Evolutionary conservation across 2,797 vertebrate species (phyloP).

Genomic region (Muscicapa striata): DNA sequence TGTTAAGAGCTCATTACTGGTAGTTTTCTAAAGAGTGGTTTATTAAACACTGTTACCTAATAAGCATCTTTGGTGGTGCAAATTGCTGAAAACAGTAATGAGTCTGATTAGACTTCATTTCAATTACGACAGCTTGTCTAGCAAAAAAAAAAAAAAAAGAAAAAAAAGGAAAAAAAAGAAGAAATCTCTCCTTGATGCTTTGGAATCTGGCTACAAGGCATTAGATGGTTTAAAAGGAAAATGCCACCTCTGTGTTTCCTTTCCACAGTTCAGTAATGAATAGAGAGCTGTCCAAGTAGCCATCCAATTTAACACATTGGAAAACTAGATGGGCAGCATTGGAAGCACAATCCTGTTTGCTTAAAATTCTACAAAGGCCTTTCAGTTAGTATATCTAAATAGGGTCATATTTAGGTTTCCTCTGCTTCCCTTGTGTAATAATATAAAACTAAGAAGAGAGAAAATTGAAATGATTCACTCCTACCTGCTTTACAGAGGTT

Average conservation of each 20-base stretch:
- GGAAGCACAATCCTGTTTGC: constrained; percentile 87
- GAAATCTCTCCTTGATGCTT: constrained; percentile 66
- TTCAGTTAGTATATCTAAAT: constrained; percentile 90
- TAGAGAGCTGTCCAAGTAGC: constrained; percentile 93
- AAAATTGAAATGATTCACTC: constrained; percentile 59
- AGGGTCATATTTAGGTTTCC: constrained; percentile 89
- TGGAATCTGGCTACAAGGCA: constrained; percentile 84
- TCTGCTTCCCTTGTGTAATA: constrained; percentile 40
- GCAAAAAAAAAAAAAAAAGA: constrained; percentile 47
- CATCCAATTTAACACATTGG: constrained; percentile 90
- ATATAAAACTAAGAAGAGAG: constrained; percentile 43
- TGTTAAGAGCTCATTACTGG: constrained; percentile 99
- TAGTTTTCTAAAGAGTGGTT: constrained; percentile 98
- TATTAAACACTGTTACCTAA: constrained; percentile 99
- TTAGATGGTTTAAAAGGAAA: constrained; percentile 79
- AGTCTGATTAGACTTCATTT: constrained; percentile 99
- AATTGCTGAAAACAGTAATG: constrained; percentile 99
- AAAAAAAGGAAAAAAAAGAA: accelerated
- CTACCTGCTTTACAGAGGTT: constrained; percentile 59
- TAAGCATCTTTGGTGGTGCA: constrained; percentile 98
- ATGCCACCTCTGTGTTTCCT: constrained; percentile 90
- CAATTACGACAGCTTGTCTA: constrained; percentile 93
- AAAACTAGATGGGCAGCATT: constrained; percentile 89
- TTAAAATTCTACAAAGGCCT: constrained; percentile 87
- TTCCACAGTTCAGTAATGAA: constrained; percentile 93